Percentiles rank a stretch among this genome's conserved stretches.
phyloP scores from a whole-genome alignment of 2,888 invertebrate genomes.

The Pseudococcus jackbeardsleyi region DNA sequence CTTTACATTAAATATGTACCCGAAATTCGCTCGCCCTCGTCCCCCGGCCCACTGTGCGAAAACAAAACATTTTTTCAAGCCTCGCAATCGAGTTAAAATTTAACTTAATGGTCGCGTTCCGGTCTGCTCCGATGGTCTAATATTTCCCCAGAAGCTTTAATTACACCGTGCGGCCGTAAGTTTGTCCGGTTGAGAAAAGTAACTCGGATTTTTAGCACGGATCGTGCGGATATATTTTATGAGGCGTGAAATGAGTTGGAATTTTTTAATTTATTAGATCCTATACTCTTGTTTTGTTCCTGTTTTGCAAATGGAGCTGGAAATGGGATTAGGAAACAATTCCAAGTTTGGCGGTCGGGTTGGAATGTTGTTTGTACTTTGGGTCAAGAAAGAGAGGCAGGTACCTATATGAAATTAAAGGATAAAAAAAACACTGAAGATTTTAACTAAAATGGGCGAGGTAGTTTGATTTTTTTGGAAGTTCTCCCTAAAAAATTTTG shows the following conservation, averaged over 20 bases:
- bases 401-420: too few relatives aligned
- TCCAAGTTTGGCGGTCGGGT: too few relatives aligned
- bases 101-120: constrained; percentile 27
- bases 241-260: background rate
- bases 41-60: background rate
- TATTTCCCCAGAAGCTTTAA: background rate
- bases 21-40: background rate
- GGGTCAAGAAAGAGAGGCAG: too few relatives aligned
- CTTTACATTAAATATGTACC: constrained; percentile 36
- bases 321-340: too few relatives aligned
- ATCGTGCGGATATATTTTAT: background rate
- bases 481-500: too few relatives aligned
- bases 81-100: background rate
- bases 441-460: too few relatives aligned
- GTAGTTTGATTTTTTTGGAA: too few relatives aligned
- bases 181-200: constrained; percentile 10
- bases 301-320: too few relatives aligned
- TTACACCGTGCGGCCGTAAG: background rate
- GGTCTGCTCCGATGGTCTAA: constrained; percentile 8
- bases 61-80: background rate
- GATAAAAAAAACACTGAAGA: too few relatives aligned
- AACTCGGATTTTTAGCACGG: background rate
- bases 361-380: too few relatives aligned
- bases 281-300: background rate
- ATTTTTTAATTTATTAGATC: background rate